Percentiles rank a stretch among this genome's conserved stretches.
phyloP scores from a whole-genome alignment of 30 jellyfish, hydroid and myxozoan species.

The Turritopsis dohrnii region DNA sequence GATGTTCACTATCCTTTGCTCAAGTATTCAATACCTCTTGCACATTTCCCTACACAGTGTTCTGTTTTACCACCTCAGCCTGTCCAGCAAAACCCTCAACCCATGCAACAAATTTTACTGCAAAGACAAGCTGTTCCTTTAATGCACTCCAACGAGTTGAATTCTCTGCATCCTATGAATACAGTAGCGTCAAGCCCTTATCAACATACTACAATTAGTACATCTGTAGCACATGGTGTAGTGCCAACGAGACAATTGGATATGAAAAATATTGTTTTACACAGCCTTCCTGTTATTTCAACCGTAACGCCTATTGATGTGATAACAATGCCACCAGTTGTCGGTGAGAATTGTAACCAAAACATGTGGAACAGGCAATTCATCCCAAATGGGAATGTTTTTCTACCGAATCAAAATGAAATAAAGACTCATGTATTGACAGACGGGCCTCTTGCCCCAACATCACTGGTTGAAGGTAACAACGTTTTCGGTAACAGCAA shows the following conservation, averaged over 20 bases:
- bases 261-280: neutral
- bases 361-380: neutral
- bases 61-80: neutral
- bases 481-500: neutral
- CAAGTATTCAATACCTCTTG: neutral
- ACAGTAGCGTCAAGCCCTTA: neutral
- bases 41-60: neutral
- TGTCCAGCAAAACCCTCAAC: neutral
- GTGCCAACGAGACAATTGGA: neutral
- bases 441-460: neutral
- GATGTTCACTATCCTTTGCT: neutral
- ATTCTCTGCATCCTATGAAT: neutral
- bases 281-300: neutral
- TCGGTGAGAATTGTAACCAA: neutral
- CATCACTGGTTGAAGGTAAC: neutral
- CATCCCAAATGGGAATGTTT: neutral
- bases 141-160: neutral
- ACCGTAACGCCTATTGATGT: neutral
- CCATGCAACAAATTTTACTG: neutral
- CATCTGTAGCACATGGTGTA: neutral
- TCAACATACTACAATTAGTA: neutral
- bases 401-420: neutral
- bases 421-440: neutral
- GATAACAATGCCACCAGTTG: neutral
- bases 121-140: constrained; percentile 13